Base-by-base conservation (phyloP, 2,888 invertebrate species). In the Sphecodes monilicornis region DNA sequence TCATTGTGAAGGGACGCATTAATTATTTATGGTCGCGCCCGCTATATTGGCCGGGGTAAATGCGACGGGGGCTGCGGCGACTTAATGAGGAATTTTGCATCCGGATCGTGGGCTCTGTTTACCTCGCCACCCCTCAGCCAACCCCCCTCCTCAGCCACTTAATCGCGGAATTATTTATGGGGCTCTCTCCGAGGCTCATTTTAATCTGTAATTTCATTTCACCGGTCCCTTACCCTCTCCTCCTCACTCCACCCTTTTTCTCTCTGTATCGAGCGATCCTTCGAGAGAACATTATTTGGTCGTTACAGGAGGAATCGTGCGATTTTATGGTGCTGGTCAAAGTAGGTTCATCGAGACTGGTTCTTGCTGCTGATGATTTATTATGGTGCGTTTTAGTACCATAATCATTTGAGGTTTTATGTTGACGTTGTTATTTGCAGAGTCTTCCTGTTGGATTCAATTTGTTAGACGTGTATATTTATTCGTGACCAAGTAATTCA, bases 21-120 rank as follows among this genome's bases (percentile, higher is more conserved):
- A 84, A 84, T 85, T 85, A 85, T 85, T 85, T 84, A 84, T 84
- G 64, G 46, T 32, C 22, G 29, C 64, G 32, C 29, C 0, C 46
- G 60, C 26, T 46, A n/a, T 79, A 57, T 68, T 57, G 68, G 75
- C 29, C 32, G 29, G 50, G 57, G 43, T 39, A 82, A 79, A 68
- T 32, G 70, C 36, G 74, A 54, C 50, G 39, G 32, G 36, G 16
- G 36, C 10, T 29, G 50, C 50, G 68, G 60, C n/a, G 46, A 72
- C 72, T 85, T 83, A 76, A 83, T 73, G 50, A 72, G 60, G 16
- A 32, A n/a, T 60, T 82, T 82, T 60, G 68, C 76, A 82, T 82
- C 75, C 54, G 71, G 29, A 68, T 81, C 71, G 39, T 29, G 26
- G 39, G 46, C 66, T 36, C 50, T 76, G 29, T 68, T 76, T 46